phyloP scores from a whole-genome alignment of 2,797 vertebrate species.

The Myripristis murdjan region DNA sequence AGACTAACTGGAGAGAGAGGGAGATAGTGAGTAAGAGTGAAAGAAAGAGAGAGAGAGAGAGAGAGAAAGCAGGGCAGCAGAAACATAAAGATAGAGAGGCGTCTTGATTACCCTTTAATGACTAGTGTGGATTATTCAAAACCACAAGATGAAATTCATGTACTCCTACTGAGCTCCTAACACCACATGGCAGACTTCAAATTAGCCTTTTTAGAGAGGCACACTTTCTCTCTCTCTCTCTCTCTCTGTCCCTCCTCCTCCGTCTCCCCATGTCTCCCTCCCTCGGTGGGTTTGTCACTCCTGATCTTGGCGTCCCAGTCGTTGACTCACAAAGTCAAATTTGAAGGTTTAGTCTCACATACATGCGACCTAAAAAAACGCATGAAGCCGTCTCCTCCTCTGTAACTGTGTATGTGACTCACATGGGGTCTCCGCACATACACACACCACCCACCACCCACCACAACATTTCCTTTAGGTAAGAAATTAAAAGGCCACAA shows the following conservation, averaged over 20 bases:
- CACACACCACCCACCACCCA: constrained; percentile 55
- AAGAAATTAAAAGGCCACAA: constrained; percentile 68
- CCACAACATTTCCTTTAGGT: constrained; percentile 60
- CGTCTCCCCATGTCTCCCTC: constrained; percentile 37
- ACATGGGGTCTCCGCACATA: constrained; percentile 48
- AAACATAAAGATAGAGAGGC: constrained; percentile 61
- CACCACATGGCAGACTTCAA: constrained; percentile 75
- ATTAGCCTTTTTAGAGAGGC: constrained; percentile 71
- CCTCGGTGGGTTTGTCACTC: constrained; percentile 60
- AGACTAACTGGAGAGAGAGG: constrained; percentile 23
- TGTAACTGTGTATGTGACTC: constrained; percentile 57
- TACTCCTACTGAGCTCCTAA: constrained; percentile 72
- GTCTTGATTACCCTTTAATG: constrained; percentile 75
- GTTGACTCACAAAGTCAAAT: constrained; percentile 73
- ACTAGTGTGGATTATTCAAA: constrained; percentile 78
- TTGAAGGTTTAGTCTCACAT: constrained; percentile 59
- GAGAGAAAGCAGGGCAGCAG: constrained; percentile 34
- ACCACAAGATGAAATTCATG: constrained; percentile 72
- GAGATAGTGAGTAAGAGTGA: no score
- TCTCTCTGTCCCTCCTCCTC: constrained; percentile 10
- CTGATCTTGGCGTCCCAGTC: constrained; percentile 52
- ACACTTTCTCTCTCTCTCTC: constrained; percentile 34
- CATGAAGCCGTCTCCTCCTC: constrained; percentile 39
- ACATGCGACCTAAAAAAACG: constrained; percentile 41
- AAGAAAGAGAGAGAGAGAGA: constrained; percentile 59